Evolutionary conservation across 2,888 invertebrate genomes (phyloP), one percentile per base, ranked within the genome.

Genomic region (Parnassius orleans): DNA sequence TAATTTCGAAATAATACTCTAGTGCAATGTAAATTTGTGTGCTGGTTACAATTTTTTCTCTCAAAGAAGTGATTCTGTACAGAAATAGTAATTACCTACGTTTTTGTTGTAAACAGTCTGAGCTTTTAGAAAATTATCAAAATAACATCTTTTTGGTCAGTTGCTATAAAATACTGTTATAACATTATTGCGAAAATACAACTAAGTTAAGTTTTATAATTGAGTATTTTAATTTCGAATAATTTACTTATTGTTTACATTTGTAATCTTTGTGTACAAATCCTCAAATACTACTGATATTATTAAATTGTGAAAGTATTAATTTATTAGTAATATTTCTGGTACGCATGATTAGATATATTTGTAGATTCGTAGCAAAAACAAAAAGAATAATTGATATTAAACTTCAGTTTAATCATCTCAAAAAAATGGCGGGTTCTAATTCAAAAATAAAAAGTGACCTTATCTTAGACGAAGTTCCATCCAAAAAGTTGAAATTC

Each of bases 401-500:
- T 44, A 53, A 48, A 53, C 10, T 44, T 50, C 9, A 48, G 33
- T 47, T 60, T 42, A 42, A 52, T 64, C 71, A 69, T 47, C 10
- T 61, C 43, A 51, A 70, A 12, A 77, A 68, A 60, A 87, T 87
- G 86, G 77, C 80, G 10, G 72, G 68, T 59, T 73, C 75, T 10
- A 61, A 69, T 55, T 63, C 68, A 0, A 84, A 84, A 78, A 74
- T 55, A 19, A 80, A 81, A 68, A 73, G 74, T 66, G 78, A 81
- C 33, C 69, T 70, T 3, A 70, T 68, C 67, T 68, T 79, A 53
- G 78, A 82, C 60, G 77, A 75, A 62, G 66, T 69, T 56, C 83
- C 86, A 0, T 71, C 73, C 0, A 90, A 90, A 72, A 90, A 83
- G 77, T 72, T 84, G 0, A 87, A 84, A 74, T 43, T 83, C 44